These are phyloP conservation scores for Leuciscus waleckii DNA, from an alignment of 2,797 vertebrate species.

Conservation along the genomic window DNA sequence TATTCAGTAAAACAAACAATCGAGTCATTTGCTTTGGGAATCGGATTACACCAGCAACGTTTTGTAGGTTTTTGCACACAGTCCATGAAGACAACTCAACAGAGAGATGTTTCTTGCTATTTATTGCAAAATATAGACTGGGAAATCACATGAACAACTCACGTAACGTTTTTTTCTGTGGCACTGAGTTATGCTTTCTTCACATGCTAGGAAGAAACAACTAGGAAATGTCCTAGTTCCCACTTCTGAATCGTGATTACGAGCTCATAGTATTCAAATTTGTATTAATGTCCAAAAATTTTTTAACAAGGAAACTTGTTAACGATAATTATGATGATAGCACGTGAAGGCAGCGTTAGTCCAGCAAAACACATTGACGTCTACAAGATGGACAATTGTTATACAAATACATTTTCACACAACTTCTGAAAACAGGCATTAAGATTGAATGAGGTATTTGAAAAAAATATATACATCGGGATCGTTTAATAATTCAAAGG, in stretches of 20 bases:
- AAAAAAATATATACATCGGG: neutral
- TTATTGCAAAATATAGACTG: neutral
- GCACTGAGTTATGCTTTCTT: too few species aligned
- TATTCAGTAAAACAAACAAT: neutral
- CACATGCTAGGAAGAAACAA: too few species aligned
- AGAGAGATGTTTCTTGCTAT: neutral
- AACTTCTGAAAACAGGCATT: neutral
- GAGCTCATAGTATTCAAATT: too few species aligned
- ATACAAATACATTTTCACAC: neutral
- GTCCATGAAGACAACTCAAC: neutral
- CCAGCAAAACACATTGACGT: too few species aligned
- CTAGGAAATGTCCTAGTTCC: too few species aligned
- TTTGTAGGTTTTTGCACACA: neutral
- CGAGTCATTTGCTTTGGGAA: neutral
- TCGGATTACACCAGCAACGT: neutral
- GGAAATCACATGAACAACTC: neutral
- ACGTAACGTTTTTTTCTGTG: neutral
- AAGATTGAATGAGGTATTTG: neutral
- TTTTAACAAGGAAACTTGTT: too few species aligned
- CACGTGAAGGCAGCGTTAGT: too few species aligned
- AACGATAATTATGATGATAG: too few species aligned
- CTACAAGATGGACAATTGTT: neutral
- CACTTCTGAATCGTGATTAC: too few species aligned
- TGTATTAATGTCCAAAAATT: too few species aligned
- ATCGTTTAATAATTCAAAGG: neutral